Conservation (phyloP, 2,113 vertebrate genomes). For the Pavo muticus region DNA sequence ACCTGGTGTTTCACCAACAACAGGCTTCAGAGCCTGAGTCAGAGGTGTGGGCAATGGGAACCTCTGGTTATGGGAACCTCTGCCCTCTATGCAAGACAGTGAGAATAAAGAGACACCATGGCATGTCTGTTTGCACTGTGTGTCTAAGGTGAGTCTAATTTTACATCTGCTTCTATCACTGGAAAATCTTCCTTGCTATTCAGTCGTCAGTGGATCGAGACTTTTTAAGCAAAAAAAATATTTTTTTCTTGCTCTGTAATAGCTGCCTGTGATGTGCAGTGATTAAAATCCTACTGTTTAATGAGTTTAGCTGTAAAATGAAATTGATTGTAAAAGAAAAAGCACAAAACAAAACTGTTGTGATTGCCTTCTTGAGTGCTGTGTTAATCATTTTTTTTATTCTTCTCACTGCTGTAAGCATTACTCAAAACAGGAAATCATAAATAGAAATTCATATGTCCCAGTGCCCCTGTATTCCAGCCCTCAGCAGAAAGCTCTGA, state of each 20-base stretch:
- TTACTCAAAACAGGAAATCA: slow-evolving; percentile 61
- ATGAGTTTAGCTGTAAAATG: slow-evolving; percentile 61
- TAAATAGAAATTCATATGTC: slow-evolving; percentile 56
- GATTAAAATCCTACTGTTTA: slow-evolving; percentile 68
- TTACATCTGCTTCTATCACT: neutral
- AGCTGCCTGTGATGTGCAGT: slow-evolving; percentile 33
- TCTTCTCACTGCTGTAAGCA: slow-evolving; percentile 50
- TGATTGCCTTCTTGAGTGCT: slow-evolving; percentile 43
- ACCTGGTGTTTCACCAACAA: neutral
- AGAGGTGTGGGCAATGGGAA: neutral
- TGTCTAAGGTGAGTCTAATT: neutral
- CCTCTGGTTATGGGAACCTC: neutral
- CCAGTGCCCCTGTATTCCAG: slow-evolving; percentile 11
- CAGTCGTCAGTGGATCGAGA: neutral
- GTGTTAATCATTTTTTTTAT: slow-evolving; percentile 43
- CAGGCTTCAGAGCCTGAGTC: neutral
- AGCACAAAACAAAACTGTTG: rapidly evolving
- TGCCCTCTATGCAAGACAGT: rapidly evolving
- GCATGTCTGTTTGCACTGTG: neutral
- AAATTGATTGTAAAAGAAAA: slow-evolving; percentile 56
- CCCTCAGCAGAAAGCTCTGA: slow-evolving; percentile 21
- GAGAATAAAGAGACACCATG: neutral
- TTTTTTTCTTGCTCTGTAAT: neutral
- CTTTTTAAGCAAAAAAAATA: neutral
- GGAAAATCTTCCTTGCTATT: neutral